phyloP scores from a whole-genome alignment of 2,113 vertebrate genomes.

The Coregonus clupeaformis region DNA sequence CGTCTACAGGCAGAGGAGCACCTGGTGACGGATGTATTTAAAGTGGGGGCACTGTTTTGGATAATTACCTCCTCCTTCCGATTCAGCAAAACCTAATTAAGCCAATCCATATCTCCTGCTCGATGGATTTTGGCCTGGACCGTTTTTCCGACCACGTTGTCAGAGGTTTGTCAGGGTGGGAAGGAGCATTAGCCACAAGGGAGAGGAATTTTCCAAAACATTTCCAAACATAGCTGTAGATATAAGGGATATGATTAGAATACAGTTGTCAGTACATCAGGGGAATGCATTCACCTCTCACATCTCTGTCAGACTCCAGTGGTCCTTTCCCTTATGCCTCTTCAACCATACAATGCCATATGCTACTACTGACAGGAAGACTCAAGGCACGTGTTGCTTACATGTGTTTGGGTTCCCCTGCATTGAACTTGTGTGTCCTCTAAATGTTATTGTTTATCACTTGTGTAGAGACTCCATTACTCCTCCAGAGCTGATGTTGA shows the following conservation, averaged over 20 bases:
- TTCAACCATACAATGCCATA: background rate
- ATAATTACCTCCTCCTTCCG: conserved; percentile 57
- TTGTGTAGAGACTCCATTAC: conserved; percentile 66
- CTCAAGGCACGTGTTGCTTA: background rate
- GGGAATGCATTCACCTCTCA: too few species aligned
- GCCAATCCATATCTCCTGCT: conserved; percentile 13
- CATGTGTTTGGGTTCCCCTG: conserved; percentile 33
- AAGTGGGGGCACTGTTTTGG: conserved; percentile 41
- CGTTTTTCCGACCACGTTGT: conserved; percentile 20
- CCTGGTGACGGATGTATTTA: conserved; percentile 45
- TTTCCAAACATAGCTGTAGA: background rate
- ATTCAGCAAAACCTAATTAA: conserved; percentile 57
- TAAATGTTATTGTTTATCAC: conserved; percentile 49
- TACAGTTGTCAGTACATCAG: too few species aligned
- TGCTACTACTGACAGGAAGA: conserved; percentile 7
- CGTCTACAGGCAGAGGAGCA: conserved; percentile 6
- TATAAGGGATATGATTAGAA: background rate
- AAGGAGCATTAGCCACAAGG: conserved; percentile 5
- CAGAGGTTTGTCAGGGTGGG: background rate
- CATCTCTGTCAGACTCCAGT: background rate
- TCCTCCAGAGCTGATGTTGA: conserved; percentile 11
- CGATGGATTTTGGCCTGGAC: conserved; percentile 28
- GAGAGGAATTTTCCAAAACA: background rate
- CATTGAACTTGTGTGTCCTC: conserved; percentile 33
- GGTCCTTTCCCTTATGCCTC: too few species aligned